phyloP scores from a whole-genome alignment of 2,113 vertebrate genomes.

The Nyctereutes procyonoides region DNA sequence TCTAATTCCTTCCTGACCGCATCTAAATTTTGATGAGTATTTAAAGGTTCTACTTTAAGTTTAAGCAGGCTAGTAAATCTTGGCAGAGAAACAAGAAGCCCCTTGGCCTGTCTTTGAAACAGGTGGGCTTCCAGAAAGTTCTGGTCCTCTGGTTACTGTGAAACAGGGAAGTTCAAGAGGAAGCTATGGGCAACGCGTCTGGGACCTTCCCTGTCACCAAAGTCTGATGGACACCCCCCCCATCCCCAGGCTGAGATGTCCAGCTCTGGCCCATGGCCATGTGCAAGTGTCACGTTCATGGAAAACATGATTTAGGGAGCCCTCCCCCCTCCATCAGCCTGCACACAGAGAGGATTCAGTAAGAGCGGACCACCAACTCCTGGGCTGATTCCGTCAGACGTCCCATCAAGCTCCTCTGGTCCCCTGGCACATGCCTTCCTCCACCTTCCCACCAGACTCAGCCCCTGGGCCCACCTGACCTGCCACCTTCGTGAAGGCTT shows the following conservation, averaged over 20 bases:
- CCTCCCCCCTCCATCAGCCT: fast-evolving
- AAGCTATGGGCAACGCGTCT: fast-evolving
- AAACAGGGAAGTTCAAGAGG: not conserved
- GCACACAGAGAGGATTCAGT: not conserved
- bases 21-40: not conserved
- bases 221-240: not conserved
- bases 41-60: not conserved
- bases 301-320: not conserved
- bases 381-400: too few relatives aligned
- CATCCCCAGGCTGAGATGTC: fast-evolving
- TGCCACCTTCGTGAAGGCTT: too few relatives aligned
- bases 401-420: not conserved
- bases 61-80: not conserved
- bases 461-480: too few relatives aligned
- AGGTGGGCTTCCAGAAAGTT: not conserved
- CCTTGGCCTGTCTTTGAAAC: not conserved
- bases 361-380: fast-evolving
- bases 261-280: fast-evolving
- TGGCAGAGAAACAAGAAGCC: not conserved
- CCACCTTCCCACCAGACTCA: not conserved
- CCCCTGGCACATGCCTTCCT: fast-evolving
- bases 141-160: not conserved
- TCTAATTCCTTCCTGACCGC: not conserved
- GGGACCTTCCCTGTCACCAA: fast-evolving
- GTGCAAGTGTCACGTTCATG: too few relatives aligned